Evolutionary conservation across 2,113 vertebrate species (phyloP).

Genomic region (Bubo blakistoni): DNA sequence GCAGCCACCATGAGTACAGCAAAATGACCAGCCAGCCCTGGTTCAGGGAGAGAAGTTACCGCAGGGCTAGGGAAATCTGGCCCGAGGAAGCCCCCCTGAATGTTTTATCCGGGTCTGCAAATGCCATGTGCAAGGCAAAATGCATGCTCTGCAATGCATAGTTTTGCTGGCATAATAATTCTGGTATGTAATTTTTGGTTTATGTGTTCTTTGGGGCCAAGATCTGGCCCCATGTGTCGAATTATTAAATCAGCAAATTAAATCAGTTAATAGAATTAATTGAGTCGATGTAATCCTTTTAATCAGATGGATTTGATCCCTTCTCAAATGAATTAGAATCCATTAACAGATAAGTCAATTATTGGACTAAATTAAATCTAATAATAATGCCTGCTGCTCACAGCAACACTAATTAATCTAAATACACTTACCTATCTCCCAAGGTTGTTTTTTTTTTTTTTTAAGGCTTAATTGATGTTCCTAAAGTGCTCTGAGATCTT

Average conservation of each 20-base stretch:
- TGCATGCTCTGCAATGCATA: not conserved
- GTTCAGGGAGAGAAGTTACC: not conserved
- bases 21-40: not conserved
- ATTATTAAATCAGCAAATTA: slow-evolving; percentile 54
- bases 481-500: slow-evolving; percentile 56
- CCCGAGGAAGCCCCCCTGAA: not conserved
- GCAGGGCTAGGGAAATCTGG: not conserved
- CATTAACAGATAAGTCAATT: slow-evolving; percentile 65
- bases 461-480: slow-evolving; percentile 43
- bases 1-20: not conserved
- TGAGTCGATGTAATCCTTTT: slow-evolving; percentile 56
- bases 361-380: slow-evolving; percentile 61
- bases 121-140: not conserved
- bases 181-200: not conserved
- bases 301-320: slow-evolving; percentile 52
- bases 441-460: slow-evolving; percentile 16
- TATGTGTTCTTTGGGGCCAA: not conserved
- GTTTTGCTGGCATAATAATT: not conserved
- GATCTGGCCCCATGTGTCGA: not conserved
- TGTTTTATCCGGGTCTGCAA: not conserved
- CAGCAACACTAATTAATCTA: slow-evolving; percentile 61
- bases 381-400: slow-evolving; percentile 52
- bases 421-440: slow-evolving; percentile 55
- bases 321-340: slow-evolving; percentile 53
- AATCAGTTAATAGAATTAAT: slow-evolving; percentile 60